Evolutionary conservation across 2,113 vertebrate species (phyloP).

Genomic region (Thunnus thynnus): DNA sequence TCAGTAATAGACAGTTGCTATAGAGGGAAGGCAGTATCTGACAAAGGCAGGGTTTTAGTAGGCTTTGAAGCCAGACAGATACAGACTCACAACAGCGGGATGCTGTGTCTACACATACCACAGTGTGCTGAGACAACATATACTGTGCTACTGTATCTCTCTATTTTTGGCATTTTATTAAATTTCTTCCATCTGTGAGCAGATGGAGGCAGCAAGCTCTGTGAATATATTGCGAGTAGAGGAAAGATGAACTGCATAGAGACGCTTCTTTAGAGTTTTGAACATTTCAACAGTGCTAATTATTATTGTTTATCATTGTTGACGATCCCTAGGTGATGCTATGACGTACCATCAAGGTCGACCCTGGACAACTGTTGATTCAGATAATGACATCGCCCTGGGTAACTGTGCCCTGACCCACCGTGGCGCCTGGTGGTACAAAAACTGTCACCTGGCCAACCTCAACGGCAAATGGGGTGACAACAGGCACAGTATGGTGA

Average conservation of each 20-base stretch:
- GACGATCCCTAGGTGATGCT: conserved; percentile 86
- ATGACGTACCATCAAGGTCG: conserved; percentile 91
- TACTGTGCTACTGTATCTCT: background rate
- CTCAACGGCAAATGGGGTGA: conserved; percentile 89
- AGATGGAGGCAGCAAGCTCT: background rate
- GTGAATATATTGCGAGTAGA: background rate
- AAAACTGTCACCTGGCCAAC: conserved; percentile 93
- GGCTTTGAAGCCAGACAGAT: conserved; percentile 50
- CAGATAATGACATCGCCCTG: conserved; percentile 91
- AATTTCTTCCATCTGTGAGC: conserved; percentile 20
- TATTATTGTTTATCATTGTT: background rate
- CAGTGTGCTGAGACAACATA: conserved; percentile 48
- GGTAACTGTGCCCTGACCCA: conserved; percentile 91
- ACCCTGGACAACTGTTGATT: conserved; percentile 90
- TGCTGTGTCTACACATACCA: conserved; percentile 23
- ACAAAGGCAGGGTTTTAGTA: conserved; percentile 10
- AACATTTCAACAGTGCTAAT: background rate
- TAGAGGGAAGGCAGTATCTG: conserved; percentile 19
- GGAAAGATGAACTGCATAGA: background rate
- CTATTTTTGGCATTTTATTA: conserved; percentile 48
- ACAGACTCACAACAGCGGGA: conserved; percentile 27
- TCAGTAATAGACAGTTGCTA: conserved; percentile 31
- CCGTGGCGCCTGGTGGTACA: conserved; percentile 91
- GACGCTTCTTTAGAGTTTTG: background rate
- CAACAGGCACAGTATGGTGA: conserved; percentile 89